Conservation (phyloP, 2,888 invertebrate species). For the Euplagia quadripunctaria region DNA sequence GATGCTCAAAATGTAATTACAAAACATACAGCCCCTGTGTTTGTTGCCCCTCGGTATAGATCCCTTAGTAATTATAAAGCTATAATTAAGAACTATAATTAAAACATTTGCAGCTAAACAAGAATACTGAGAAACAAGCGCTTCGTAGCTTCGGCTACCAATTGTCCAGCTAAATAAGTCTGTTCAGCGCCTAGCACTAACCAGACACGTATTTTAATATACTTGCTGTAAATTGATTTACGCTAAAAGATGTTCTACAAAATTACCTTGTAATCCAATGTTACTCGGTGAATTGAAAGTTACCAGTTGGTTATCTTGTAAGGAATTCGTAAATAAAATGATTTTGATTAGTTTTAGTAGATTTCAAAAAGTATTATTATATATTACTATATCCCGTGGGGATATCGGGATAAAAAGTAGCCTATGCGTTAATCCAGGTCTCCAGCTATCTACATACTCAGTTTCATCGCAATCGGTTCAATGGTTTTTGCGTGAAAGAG, state of each 20-base stretch:
- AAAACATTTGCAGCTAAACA: neutral
- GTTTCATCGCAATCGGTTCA: too few species aligned
- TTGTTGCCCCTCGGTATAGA: neutral
- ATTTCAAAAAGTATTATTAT: too few species aligned
- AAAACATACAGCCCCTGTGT: neutral
- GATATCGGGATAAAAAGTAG: too few species aligned
- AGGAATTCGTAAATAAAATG: neutral
- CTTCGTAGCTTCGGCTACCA: constrained; percentile 1
- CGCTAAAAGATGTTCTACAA: neutral
- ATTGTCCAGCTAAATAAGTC: neutral
- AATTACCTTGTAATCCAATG: neutral
- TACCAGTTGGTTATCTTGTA: neutral
- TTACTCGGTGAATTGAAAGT: neutral
- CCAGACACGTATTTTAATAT: neutral
- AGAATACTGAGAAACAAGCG: neutral
- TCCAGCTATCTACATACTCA: too few species aligned
- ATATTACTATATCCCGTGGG: too few species aligned
- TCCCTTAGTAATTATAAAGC: neutral
- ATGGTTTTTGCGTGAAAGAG: too few species aligned
- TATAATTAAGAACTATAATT: neutral
- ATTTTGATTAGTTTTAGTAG: too few species aligned
- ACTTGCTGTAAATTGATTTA: neutral
- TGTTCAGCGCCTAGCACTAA: neutral
- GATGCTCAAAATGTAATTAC: neutral
- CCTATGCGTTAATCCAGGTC: too few species aligned